phyloP scores from a whole-genome alignment of 2,888 invertebrate genomes.

The Malacosoma neustria region DNA sequence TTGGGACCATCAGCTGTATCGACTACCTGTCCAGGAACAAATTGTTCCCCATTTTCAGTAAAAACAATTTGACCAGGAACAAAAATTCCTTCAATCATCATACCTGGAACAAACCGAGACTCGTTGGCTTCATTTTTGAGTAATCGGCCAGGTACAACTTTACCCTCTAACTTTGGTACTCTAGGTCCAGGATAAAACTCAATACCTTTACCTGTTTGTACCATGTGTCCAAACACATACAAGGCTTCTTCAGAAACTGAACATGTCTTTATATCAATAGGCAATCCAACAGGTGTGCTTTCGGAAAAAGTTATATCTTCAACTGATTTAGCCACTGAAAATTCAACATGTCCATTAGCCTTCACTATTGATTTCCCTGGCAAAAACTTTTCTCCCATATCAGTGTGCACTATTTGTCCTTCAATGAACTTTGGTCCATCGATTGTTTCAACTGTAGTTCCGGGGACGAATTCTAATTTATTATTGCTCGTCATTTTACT shows the following conservation, averaged over 20 bases:
- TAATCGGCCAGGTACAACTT: slow-evolving; percentile 78
- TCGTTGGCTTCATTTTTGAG: slow-evolving; percentile 76
- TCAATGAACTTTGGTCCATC: slow-evolving; percentile 79
- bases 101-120: slow-evolving; percentile 80
- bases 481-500: slow-evolving; percentile 53
- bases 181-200: slow-evolving; percentile 78
- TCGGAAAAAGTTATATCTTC: slow-evolving; percentile 73
- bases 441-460: slow-evolving; percentile 76
- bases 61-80: slow-evolving; percentile 81
- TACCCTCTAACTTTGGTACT: slow-evolving; percentile 69
- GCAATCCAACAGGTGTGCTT: slow-evolving; percentile 69
- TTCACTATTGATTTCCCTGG: slow-evolving; percentile 74
- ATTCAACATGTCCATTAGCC: slow-evolving; percentile 68
- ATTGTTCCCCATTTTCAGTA: slow-evolving; percentile 81
- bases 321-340: slow-evolving; percentile 74
- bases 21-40: slow-evolving; percentile 83
- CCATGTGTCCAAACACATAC: slow-evolving; percentile 79
- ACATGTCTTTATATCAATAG: slow-evolving; percentile 73
- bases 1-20: slow-evolving; percentile 80
- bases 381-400: slow-evolving; percentile 76
- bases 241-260: slow-evolving; percentile 66
- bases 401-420: slow-evolving; percentile 77
- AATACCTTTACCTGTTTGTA: slow-evolving; percentile 78
- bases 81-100: slow-evolving; percentile 79
- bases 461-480: slow-evolving; percentile 73